phyloP scores from a whole-genome alignment of 1,140 invertebrate species.

The Drosophila baimaii region DNA sequence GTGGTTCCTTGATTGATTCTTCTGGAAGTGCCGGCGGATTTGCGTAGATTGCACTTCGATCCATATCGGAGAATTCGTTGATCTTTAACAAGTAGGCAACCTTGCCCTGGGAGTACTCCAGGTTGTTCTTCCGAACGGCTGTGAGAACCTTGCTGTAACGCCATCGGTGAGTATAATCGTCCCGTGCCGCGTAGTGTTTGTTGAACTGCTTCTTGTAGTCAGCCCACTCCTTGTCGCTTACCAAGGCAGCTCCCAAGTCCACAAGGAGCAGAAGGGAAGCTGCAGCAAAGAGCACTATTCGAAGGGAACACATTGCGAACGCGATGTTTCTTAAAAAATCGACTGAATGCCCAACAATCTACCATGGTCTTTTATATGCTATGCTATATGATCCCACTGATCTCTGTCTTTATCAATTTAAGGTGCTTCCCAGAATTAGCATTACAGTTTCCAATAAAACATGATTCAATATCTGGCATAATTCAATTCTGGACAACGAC shows the following conservation, averaged over 20 bases:
- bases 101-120: not conserved
- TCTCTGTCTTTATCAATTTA: not conserved
- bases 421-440: not conserved
- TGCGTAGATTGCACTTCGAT: not conserved
- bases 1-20: not conserved
- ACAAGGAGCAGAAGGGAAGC: not conserved
- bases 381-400: not conserved
- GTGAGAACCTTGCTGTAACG: not conserved
- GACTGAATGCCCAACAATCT: not conserved
- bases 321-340: not conserved
- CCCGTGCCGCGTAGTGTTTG: not conserved
- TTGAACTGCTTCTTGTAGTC: not conserved
- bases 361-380: not conserved
- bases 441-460: not conserved
- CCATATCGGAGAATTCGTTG: conserved; percentile 31
- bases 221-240: conserved; percentile 4
- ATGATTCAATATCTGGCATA: too few relatives aligned
- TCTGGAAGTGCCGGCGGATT: not conserved
- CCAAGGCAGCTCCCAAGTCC: not conserved
- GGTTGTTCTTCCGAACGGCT: not conserved
- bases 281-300: too few relatives aligned
- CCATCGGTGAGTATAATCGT: not conserved
- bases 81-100: not conserved
- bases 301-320: conserved; percentile 1
- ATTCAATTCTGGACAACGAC: too few relatives aligned